Percentiles rank a stretch among this genome's conserved stretches.
phyloP scores from a whole-genome alignment of 2,113 vertebrate genomes.

The Clarias batrachus region DNA sequence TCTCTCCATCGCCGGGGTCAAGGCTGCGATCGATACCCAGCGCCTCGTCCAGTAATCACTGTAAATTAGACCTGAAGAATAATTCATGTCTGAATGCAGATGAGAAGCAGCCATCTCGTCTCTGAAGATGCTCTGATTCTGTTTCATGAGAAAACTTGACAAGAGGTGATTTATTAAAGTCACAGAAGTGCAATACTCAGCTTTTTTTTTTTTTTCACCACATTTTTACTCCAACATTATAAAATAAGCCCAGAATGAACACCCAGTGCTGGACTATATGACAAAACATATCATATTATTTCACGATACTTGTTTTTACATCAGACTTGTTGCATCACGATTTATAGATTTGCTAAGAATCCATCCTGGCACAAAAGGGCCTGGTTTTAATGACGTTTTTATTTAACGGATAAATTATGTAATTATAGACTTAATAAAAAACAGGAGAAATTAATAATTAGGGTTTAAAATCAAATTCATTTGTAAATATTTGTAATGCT shows the following conservation, averaged over 20 bases:
- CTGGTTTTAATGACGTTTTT: no score
- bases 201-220: no score
- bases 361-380: no score
- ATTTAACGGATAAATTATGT: background rate
- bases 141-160: background rate
- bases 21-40: slow-evolving; percentile 11
- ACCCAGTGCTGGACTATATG: background rate
- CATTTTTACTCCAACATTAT: no score
- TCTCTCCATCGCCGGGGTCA: slow-evolving; percentile 9
- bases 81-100: slow-evolving; percentile 37
- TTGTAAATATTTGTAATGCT: no score
- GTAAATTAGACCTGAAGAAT: slow-evolving; percentile 47
- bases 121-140: background rate
- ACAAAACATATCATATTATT: background rate
- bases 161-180: no score
- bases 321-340: no score
- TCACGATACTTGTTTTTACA: no score
- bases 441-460: background rate
- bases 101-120: slow-evolving; percentile 5
- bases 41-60: slow-evolving; percentile 45
- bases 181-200: no score
- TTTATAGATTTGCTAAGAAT: no score
- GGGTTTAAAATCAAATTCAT: no score
- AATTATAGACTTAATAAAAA: background rate
- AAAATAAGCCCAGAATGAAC: background rate